These are phyloP conservation scores for Lepidochitona cinerea DNA, from an alignment of 2,888 invertebrate genomes.

Conservation along the genomic window DNA sequence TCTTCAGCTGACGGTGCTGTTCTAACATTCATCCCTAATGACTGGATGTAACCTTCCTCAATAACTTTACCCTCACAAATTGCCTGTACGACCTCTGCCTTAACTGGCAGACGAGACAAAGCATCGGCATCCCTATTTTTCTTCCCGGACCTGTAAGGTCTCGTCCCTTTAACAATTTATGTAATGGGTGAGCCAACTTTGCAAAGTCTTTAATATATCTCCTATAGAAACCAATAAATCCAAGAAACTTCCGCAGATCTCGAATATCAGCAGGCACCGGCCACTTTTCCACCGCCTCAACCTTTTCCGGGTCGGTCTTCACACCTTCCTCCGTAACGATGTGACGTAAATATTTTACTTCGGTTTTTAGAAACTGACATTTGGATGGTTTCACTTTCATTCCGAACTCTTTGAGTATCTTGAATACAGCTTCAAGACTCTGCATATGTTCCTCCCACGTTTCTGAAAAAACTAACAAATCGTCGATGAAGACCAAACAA, in stretches of 20 bases:
- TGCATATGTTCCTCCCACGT: slow-evolving; percentile 19
- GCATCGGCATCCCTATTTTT: neutral
- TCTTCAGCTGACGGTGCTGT: too few species aligned
- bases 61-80: neutral
- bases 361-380: slow-evolving; percentile 23
- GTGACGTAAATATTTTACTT: slow-evolving; percentile 29
- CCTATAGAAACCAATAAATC: slow-evolving; percentile 25
- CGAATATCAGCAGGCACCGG: slow-evolving; percentile 15
- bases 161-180: slow-evolving; percentile 7
- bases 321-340: slow-evolving; percentile 22
- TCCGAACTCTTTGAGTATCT: slow-evolving; percentile 15
- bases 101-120: neutral
- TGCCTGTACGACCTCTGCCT: neutral
- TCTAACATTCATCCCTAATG: neutral
- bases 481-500: slow-evolving; percentile 18
- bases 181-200: slow-evolving; percentile 13
- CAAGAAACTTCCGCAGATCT: slow-evolving; percentile 23
- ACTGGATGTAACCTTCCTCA: neutral
- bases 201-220: slow-evolving; percentile 24
- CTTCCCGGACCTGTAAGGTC: neutral
- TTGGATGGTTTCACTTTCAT: slow-evolving; percentile 26
- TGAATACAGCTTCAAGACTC: slow-evolving; percentile 21
- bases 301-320: slow-evolving; percentile 14
- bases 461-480: slow-evolving; percentile 18
- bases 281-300: slow-evolving; percentile 18